Evolutionary conservation across 1,140 invertebrate species (phyloP), one percentile per base, ranked within the genome.

Genomic region (Onthophagus taurus): DNA sequence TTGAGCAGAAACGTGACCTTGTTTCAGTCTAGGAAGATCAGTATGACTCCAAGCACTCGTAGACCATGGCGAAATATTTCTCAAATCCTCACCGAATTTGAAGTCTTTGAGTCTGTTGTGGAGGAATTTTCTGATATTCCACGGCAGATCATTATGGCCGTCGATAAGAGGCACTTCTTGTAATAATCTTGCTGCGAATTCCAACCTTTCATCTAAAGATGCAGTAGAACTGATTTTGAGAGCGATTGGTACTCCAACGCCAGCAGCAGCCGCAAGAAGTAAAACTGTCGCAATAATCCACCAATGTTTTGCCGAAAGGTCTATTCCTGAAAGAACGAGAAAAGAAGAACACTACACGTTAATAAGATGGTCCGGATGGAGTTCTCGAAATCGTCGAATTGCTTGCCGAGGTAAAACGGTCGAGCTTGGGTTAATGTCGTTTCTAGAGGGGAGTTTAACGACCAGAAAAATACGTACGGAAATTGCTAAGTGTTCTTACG

Each of bases 81-180:
- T 72, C 42, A 90, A 67, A 64, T 89, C 81, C 58, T 80, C 76
- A 52, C 60, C 58, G 38, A 82, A 84, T 68, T 84, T 81, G 58
- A 89, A 85, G 55, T 81, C 78, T 55, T 83, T 79, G 38, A 91
- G 74, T 63, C 85, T 81, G 65, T 93, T 93, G 63, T 90, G 81
- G 51, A 88, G 72, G 61, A 86, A 86, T 61, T 85, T 85, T 51
- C 86, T 72, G 60, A 90, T 87, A 65, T 90, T 89, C 82, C 85
- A 91, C 0, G 90, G 84, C 46, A 94, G 67, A 59, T 94, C 89
- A 66, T 94, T 93, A 72, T 93, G 89, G 47, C 88, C 89, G 68
- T 79, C 70, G 57, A 80, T 71, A 44, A 79, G 72, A 46, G 77
- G 77, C 42, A 76, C 72, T 65, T 77, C 74, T 55, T 79, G 75